Evolutionary conservation across 1,140 invertebrate genomes (phyloP), one percentile per base, ranked within the genome.

Genomic region (Lithobius niger): DNA sequence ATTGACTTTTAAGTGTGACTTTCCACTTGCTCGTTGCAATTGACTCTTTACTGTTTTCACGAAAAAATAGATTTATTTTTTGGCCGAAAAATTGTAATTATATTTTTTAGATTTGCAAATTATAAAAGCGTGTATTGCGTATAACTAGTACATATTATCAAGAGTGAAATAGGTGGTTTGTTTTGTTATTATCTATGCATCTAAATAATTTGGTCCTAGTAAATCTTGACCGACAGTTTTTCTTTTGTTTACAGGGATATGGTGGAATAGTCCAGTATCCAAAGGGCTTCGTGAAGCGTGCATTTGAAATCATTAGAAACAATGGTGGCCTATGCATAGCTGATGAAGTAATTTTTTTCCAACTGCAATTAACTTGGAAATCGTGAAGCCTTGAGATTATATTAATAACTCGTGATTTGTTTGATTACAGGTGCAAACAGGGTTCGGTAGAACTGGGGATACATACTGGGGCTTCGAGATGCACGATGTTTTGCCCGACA

Each of bases 381-480:
- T 3, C 10, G 10, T 19, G 13, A 26, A 19, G n/a, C n/a, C 31
- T 36, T 36, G 6, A 36, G n/a, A 36, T 36, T 36, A 36, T 10
- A 36, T 10, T n/a, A 36, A 36, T 10, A 10, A 10, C n/a, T 36
- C 10, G 31, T 36, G n/a, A n/a, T n/a, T n/a, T n/a, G n/a, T 40
- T 52, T 31, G 27, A 21, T 54, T 61, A 18, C 50, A 84, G 82
- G 88, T 97, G 1, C 94, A 97, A 74, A 93, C 90, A 25, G 94
- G 95, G 15, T 97, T 98, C 71, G 95, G 90, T 0, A 75, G 95
- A 58, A 90, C 89, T 0, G 95, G 95, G 0, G 84, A 88, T 45
- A 77, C 90, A 63, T 97, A 86, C 71, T 99, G 95, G 95, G 92
- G 91, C 1, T 98, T 97, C 71, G 75, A 97, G 69, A 72, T 69